Conservation (phyloP, 2,113 vertebrate genomes). For the Anhinga anhinga region DNA sequence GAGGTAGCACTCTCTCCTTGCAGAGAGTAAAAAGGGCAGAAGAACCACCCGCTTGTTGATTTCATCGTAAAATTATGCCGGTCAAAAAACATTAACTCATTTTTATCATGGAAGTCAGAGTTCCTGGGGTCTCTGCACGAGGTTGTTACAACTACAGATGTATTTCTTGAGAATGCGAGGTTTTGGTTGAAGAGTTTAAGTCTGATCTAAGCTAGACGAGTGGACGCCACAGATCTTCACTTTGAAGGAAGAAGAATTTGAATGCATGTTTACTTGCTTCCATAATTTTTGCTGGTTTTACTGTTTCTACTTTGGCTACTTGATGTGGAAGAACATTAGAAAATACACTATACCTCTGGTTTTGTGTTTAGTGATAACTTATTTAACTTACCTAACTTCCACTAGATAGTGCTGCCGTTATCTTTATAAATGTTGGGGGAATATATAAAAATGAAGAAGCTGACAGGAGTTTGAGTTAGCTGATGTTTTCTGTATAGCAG, state of each 20-base stretch:
- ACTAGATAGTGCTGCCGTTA: not conserved
- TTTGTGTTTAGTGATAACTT: not conserved
- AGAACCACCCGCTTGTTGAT: conserved; percentile 48
- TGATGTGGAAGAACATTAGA: not conserved
- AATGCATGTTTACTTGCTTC: not conserved
- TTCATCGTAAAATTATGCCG: conserved; percentile 42
- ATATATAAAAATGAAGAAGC: not conserved
- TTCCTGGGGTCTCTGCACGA: conserved; percentile 31
- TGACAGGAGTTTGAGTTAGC: not conserved
- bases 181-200: not conserved
- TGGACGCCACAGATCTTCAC: not conserved
- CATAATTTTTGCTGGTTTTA: not conserved
- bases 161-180: conserved; percentile 6
- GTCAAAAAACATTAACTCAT: conserved; percentile 57
- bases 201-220: not conserved
- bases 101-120: conserved; percentile 46
- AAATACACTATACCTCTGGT: not conserved
- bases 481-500: no score
- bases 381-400: not conserved
- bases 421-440: rapidly evolving
- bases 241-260: conserved; percentile 27
- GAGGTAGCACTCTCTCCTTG: conserved; percentile 91
- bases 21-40: conserved; percentile 78
- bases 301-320: not conserved
- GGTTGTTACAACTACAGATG: conserved; percentile 48